Evolutionary conservation across 2,113 vertebrate genomes (phyloP).

Genomic region (Rhagologus leucostigma): DNA sequence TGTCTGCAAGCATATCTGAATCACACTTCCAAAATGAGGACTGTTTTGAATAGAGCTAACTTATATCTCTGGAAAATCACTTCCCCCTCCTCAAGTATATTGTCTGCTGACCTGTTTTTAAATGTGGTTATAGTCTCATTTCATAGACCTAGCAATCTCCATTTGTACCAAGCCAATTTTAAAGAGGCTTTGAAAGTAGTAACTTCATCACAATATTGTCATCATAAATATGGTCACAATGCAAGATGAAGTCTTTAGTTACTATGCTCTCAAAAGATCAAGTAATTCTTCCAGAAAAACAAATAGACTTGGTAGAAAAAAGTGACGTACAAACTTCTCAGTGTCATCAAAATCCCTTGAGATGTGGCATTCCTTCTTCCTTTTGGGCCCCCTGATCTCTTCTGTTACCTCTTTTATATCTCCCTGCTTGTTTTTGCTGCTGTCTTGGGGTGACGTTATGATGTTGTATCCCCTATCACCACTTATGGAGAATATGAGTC

Average conservation of each 20-base stretch:
- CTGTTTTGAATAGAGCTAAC: neutral
- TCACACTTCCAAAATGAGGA: neutral
- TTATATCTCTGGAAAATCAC: neutral
- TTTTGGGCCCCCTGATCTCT: neutral
- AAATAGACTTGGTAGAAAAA: neutral
- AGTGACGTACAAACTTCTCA: neutral
- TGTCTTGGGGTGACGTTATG: too few species aligned
- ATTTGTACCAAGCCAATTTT: neutral
- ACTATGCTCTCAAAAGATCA: neutral
- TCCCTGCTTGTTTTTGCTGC: neutral
- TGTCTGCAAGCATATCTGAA: neutral
- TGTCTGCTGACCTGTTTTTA: neutral
- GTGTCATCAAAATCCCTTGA: neutral
- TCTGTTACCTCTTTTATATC: neutral
- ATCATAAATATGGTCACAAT: neutral
- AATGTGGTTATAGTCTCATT: neutral
- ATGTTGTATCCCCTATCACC: too few species aligned
- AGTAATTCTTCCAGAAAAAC: neutral
- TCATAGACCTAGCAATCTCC: neutral
- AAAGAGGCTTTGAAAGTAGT: neutral
- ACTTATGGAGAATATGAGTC: neutral
- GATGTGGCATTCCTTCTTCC: neutral
- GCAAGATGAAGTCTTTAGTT: neutral
- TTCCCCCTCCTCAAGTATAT: neutral
- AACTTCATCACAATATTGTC: neutral